Conservation (phyloP, 1,140 invertebrate species). For the Cotesia vestalis region DNA sequence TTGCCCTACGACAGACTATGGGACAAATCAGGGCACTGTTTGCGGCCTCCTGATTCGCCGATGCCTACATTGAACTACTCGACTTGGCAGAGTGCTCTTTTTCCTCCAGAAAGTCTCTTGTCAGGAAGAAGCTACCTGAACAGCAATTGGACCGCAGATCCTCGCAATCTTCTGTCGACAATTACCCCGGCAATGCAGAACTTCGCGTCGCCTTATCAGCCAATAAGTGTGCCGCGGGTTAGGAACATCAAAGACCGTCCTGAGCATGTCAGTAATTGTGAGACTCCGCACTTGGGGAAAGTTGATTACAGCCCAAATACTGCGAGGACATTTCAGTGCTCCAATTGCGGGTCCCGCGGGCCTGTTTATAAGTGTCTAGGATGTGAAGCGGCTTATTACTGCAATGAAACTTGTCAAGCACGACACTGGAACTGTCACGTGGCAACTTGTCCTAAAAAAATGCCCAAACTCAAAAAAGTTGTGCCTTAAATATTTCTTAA, state of each 20-base stretch:
- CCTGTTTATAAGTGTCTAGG: slow-evolving; percentile 57
- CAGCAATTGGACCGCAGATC: slow-evolving; percentile 29
- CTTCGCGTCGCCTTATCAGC: background rate
- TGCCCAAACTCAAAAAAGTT: slow-evolving; percentile 60
- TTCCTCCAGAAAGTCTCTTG: background rate
- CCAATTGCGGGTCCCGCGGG: slow-evolving; percentile 47
- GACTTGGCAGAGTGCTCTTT: slow-evolving; percentile 14
- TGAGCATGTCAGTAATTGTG: slow-evolving; percentile 42
- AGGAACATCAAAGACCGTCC: slow-evolving; percentile 18
- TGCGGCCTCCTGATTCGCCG: background rate
- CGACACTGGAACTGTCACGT: slow-evolving; percentile 58
- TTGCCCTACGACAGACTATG: background rate
- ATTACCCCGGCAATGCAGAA: slow-evolving; percentile 24
- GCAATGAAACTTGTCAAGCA: slow-evolving; percentile 55
- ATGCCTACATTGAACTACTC: slow-evolving; percentile 21
- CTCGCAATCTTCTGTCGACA: slow-evolving; percentile 29
- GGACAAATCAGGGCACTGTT: background rate
- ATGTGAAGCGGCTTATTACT: slow-evolving; percentile 56
- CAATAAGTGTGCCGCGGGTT: background rate
- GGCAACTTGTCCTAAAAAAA: slow-evolving; percentile 55
- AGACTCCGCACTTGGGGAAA: slow-evolving; percentile 54
- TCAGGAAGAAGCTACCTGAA: slow-evolving; percentile 18
- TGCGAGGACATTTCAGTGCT: slow-evolving; percentile 43
- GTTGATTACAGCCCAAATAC: slow-evolving; percentile 45
- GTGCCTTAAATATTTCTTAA: slow-evolving; percentile 34